Evolutionary conservation across 2,113 vertebrate genomes (phyloP), one percentile per base, ranked within the genome.

Genomic region (Lepisosteus osseus): DNA sequence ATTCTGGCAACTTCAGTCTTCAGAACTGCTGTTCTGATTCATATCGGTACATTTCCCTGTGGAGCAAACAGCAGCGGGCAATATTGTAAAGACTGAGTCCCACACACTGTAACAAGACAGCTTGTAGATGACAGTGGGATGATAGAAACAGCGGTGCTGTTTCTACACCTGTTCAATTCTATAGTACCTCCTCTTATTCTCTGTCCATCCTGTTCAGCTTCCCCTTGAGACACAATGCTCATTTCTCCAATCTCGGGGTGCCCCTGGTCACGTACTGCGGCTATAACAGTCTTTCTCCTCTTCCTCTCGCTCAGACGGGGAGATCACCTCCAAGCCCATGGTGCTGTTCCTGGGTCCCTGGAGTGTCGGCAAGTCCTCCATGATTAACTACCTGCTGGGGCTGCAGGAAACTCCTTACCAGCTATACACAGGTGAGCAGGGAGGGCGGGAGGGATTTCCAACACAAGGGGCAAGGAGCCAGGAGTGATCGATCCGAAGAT

Each of bases 281-380:
- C 41, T 71, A 17, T 17, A 51, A 3, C 42, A 29, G 29, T 70
- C 13, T 51, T 7, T 67, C 13, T 3, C 59, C 65, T 68, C 6
- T 29, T 42, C 51, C 15, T 14, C 42, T 13, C 57, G 73, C 11
- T 59, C 88, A 99, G 97, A 99, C 89, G 96, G 96, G 78, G 97
- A 99, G 86, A 99, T 99, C 74, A 96, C 96, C 59, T 98, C 97
- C 82, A 99, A 99, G 83, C 97, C 97, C 4, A 96, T 99, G 96
- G 96, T 98, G 80, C 87, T 99, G 64, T 99, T 99, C 85, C 89
- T 99, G 86, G 97, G 97, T 82, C 97, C 97, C 2, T 99, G 97
- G 97, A 99, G 97, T 0, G 96, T 99, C 61, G 97, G 97, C 81
- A 99, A 99, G 82, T 99, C 97, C 72, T 95, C 96, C 79, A 99